Percentiles rank a stretch among this genome's conserved stretches.
These are phyloP conservation scores for Lutraria rhynchaena DNA, from an alignment of 1,140 invertebrate species.

Conservation along the genomic window DNA sequence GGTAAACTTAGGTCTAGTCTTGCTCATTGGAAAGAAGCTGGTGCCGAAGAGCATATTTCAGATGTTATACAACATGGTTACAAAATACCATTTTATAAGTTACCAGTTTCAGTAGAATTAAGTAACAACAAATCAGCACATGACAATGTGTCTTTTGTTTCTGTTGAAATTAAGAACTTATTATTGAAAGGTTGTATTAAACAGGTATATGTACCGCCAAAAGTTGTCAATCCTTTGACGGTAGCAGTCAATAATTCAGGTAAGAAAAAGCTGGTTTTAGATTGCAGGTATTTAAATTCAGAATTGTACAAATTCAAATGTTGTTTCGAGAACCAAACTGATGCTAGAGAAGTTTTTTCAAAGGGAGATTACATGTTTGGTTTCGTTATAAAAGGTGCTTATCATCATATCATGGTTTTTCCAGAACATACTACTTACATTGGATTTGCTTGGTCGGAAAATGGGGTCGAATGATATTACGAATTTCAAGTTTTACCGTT, in stretches of 20 bases:
- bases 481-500: constrained; percentile 51
- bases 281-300: constrained; percentile 27
- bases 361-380: constrained; percentile 31
- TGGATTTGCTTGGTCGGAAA: constrained; percentile 6
- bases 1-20: no score
- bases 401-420: constrained; percentile 44
- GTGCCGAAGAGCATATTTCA: no score
- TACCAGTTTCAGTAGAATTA: no score
- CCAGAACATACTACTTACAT: constrained; percentile 1
- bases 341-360: constrained; percentile 3
- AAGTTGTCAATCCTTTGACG: constrained; percentile 15
- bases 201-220: neutral
- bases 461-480: constrained; percentile 24
- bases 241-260: neutral
- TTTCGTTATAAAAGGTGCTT: constrained; percentile 18
- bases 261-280: constrained; percentile 11
- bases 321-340: constrained; percentile 35
- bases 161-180: constrained; percentile 16
- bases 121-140: no score
- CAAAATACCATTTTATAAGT: no score
- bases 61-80: no score
- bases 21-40: no score
- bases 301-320: constrained; percentile 31
- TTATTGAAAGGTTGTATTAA: neutral
- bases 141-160: constrained; percentile 16